phyloP scores from a whole-genome alignment of 2,797 vertebrate genomes.

The Eulemur albifrons region DNA sequence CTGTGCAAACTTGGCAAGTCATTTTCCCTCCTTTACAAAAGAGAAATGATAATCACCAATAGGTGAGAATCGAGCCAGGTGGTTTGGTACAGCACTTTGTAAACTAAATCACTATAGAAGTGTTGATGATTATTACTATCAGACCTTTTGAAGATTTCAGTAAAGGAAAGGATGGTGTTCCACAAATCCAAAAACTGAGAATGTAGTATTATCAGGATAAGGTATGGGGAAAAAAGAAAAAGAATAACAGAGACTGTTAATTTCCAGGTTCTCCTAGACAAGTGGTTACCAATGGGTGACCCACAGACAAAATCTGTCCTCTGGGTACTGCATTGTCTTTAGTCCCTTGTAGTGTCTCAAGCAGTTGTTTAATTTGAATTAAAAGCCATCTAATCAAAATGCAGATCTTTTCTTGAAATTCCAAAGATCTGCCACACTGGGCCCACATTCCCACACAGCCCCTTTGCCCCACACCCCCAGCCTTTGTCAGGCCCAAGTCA shows the following conservation, averaged over 20 bases:
- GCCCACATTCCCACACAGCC: neutral
- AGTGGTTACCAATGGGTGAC: neutral
- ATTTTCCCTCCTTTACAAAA: neutral
- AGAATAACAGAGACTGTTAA: neutral
- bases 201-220: neutral
- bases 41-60: neutral
- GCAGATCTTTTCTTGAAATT: constrained; percentile 17
- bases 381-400: neutral
- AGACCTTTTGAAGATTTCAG: neutral
- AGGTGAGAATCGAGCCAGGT: neutral
- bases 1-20: neutral
- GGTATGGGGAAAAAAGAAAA: neutral
- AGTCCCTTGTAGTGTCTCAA: neutral
- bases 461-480: neutral
- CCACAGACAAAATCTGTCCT: neutral
- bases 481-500: neutral
- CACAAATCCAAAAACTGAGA: neutral
- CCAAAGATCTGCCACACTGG: neutral
- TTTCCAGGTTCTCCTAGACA: neutral
- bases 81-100: neutral
- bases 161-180: neutral
- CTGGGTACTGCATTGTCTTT: neutral
- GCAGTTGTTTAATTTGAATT: neutral
- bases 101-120: neutral
- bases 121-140: neutral